Base-by-base conservation (phyloP, 2,113 vertebrate genomes). In the Alaudala cheleensis region DNA sequence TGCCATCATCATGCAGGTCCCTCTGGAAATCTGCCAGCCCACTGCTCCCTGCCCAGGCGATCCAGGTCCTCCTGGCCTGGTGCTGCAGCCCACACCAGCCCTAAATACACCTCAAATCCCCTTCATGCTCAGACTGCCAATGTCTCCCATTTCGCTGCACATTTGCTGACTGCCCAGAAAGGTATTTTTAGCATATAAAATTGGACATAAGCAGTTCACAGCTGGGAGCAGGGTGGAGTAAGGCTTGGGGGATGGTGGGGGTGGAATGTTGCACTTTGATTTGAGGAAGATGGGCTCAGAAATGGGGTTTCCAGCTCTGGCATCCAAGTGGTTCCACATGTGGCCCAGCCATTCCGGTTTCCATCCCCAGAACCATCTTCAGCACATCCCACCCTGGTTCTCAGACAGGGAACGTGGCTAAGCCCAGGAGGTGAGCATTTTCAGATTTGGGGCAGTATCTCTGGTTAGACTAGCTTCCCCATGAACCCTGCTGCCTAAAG, bases 181-280 rank as follows among this genome's bases (percentile, higher is more conserved):
- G 40, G 6, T 92, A 83, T 90, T 93, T 82, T 90, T 90, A 93
- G 82, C 40, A 26, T 62, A 37, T 11, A 56, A 69, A 93, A 95
- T 40, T 80, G 76, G 71, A 40, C 40, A 76, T 51, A 65, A 90
- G 71, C 66, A 56, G 12, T 60, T 93, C 1, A 13, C 88, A 88
- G 76, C 86, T 88, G 79, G 57, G 40, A 95, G 26, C 24, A 44
- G 82, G 28, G 69, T 58, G 79, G 62, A 82, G 81, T 24, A 58
- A 74, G 40, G 18, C 37, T 67, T 39, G 28, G 34, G 12, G 8
- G 10, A n/a, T 12, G 5, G 9, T 42, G 9, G 28, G 8, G 0
- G 1, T 17, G 11, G 44, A 29, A 39, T 92, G 39, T 44, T 79
- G 57, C 8, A 0, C 64, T 86, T 85, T 60, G n/a, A 16, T 80